Base-by-base conservation (phyloP, 1,140 invertebrate species). In the Maconellicoccus hirsutus region DNA sequence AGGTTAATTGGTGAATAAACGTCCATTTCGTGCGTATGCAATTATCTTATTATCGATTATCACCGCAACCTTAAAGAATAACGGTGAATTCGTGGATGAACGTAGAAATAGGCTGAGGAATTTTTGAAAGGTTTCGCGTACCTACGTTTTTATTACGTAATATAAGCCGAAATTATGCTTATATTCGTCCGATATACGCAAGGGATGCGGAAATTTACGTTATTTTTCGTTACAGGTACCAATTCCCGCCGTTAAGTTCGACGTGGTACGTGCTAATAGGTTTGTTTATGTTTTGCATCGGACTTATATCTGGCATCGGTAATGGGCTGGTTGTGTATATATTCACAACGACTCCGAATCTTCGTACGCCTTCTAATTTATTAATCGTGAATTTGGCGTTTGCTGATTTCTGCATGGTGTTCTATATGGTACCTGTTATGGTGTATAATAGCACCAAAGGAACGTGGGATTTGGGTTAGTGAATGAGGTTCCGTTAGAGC, bases 361-460 rank as follows among this genome's bases (percentile, higher is more conserved):
- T 93, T 1, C 84, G 89, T 74, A 91, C 90, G 19, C 91, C 92
- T 16, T 90, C 90, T 71, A 94, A 94, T 79, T 78, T 93, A 71
- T 82, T 93, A 33, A 87, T 93, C 12, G 85, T 93, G 59, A 94
- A 94, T 80, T 81, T 94, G 74, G 91, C 92, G 7, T 87, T 93
- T 77, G 91, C 89, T 12, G 92, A 95, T 77, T 92, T 94, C 76
- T 79, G 87, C 38, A 94, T 95, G 88, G 94, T 94, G 90, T 81
- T 88, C 71, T 80, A 80, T 71, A 91, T 92, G 87, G 85, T 87
- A 73, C 90, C 91, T 25, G 83, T 89, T 72, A 92, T 93, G 89
- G 86, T 91, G 33, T 85, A 92, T 73, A 94, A 91, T 80, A 90
- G 91, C 79, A 93, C 90, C 77, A 84, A 88, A 75, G 90, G 93